These are phyloP conservation scores for Centruroides vittatus DNA, from an alignment of 1,140 invertebrate species.

Conservation along the genomic window DNA sequence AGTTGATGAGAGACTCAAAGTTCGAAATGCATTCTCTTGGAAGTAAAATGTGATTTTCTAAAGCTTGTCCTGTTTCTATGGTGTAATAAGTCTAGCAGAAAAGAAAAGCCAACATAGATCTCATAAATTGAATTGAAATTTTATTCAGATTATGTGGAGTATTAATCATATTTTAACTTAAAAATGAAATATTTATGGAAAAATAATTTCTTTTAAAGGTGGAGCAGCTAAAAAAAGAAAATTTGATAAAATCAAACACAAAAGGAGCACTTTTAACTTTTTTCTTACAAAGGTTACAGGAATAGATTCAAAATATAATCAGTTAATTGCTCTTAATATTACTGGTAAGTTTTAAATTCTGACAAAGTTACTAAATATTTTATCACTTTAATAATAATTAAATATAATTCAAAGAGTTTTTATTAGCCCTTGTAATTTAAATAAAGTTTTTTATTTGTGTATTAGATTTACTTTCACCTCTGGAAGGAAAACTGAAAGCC, in stretches of 20 bases:
- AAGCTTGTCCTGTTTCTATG: too few species aligned
- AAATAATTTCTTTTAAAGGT: background rate
- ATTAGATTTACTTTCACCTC: background rate
- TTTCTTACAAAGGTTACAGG: slow-evolving; percentile 22
- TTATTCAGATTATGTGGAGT: too few species aligned
- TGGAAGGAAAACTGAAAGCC: background rate
- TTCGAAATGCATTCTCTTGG: too few species aligned
- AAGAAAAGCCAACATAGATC: too few species aligned
- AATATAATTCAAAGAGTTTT: background rate
- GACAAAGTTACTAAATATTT: background rate
- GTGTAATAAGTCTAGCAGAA: too few species aligned
- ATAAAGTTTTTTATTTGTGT: background rate
- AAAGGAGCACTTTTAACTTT: slow-evolving; percentile 3
- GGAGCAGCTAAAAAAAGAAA: background rate
- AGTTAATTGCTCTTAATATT: slow-evolving; percentile 22
- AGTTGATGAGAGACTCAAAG: too few species aligned
- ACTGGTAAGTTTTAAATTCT: slow-evolving; percentile 15
- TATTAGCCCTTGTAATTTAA: background rate
- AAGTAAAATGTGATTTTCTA: too few species aligned
- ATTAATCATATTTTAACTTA: too few species aligned
- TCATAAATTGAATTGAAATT: too few species aligned
- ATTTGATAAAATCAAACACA: too few species aligned
- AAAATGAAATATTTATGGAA: too few species aligned
- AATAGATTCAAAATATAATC: slow-evolving; percentile 24
- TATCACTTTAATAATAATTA: background rate